A percentile compares a stretch with the other conserved stretches of the same genome.
phyloP scores from a whole-genome alignment of 2,797 vertebrate species.

The Sandelia bainsii region DNA sequence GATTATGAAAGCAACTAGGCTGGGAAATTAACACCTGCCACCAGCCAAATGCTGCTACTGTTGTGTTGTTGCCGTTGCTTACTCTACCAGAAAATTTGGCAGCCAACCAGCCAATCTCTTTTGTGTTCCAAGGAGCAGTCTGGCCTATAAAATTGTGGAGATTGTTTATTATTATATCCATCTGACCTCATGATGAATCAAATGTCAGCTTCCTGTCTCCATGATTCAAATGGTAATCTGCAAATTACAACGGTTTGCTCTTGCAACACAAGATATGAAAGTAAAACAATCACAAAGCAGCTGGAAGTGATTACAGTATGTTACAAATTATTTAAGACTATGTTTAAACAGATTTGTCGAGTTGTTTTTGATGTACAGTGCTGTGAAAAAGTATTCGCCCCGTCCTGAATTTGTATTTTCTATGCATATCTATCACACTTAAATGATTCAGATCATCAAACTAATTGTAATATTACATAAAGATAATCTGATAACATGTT shows the following conservation, averaged over 20 bases:
- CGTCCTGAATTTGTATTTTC: too few species aligned
- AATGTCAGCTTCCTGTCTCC: conserved; percentile 19
- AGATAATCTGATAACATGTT: too few species aligned
- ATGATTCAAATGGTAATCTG: conserved; percentile 26
- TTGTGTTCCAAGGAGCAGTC: conserved; percentile 43
- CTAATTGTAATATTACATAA: too few species aligned
- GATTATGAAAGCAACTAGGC: conserved; percentile 55
- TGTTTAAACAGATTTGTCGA: not conserved
- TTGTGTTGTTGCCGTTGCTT: conserved; percentile 48
- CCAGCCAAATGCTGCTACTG: conserved; percentile 65
- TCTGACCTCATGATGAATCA: conserved; percentile 36
- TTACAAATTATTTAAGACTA: not conserved
- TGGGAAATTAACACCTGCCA: conserved; percentile 71
- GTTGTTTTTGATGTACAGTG: too few species aligned
- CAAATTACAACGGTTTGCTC: conserved; percentile 8
- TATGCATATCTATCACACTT: too few species aligned
- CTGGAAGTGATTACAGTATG: conserved; percentile 13
- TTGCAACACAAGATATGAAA: conserved; percentile 27
- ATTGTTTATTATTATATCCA: conserved; percentile 31
- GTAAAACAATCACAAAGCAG: conserved; percentile 21
- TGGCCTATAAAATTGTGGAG: conserved; percentile 40
- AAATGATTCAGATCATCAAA: too few species aligned
- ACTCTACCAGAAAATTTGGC: conserved; percentile 59
- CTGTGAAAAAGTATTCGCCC: not conserved
- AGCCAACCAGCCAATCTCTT: conserved; percentile 44